A percentile compares a stretch with the other conserved stretches of the same genome.
Evolutionary conservation across 2,113 vertebrate species (phyloP).

Genomic region (Thryonomys swinderianus): DNA sequence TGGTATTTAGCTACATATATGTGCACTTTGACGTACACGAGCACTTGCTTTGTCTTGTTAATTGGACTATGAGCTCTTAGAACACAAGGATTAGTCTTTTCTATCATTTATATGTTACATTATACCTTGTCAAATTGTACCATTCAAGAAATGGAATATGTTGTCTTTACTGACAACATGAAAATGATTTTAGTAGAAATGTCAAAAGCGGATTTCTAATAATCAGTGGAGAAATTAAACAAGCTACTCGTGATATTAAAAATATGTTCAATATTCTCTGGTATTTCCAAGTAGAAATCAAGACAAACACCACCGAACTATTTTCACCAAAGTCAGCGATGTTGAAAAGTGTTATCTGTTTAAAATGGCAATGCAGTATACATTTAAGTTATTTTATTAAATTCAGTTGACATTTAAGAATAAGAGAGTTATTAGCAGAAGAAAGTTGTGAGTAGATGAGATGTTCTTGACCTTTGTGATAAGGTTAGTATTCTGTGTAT

Average conservation of each 20-base stretch:
- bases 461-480: constrained; percentile 22
- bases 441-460: constrained; percentile 32
- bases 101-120: neutral
- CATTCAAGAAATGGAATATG: constrained; percentile 20
- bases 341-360: neutral
- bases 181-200: constrained; percentile 48
- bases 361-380: neutral
- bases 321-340: neutral
- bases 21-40: neutral
- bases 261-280: constrained; percentile 44
- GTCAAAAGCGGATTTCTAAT: constrained; percentile 40
- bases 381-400: neutral
- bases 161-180: neutral
- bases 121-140: neutral
- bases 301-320: neutral
- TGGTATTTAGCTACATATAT: neutral
- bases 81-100: neutral
- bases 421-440: constrained; percentile 41
- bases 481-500: constrained; percentile 43
- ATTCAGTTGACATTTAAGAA: constrained; percentile 58
- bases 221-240: neutral
- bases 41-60: neutral
- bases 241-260: neutral
- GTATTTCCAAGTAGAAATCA: neutral
- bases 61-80: neutral